Evolutionary conservation across 1,140 invertebrate species (phyloP).

Genomic region (Bombyx mandarina): DNA sequence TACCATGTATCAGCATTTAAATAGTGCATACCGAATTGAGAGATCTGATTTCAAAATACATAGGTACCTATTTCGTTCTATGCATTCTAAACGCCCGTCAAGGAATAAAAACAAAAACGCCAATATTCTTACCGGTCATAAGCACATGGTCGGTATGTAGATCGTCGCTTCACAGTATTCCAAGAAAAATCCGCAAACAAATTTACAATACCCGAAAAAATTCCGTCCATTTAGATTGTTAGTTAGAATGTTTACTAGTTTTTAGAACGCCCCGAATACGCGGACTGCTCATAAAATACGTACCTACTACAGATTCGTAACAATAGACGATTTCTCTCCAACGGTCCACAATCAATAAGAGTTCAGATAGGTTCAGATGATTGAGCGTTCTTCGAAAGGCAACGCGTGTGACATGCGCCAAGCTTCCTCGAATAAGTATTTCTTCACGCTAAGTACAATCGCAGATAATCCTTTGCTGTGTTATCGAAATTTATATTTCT

Average conservation of each 20-base stretch:
- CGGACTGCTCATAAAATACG: too few relatives aligned
- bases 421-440: constrained; percentile 26
- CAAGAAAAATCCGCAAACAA: too few relatives aligned
- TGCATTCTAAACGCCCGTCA: background rate
- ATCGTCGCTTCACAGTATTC: too few relatives aligned
- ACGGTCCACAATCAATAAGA: constrained; percentile 20
- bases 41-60: too few relatives aligned
- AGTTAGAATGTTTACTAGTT: too few relatives aligned
- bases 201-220: background rate
- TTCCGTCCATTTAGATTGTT: background rate
- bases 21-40: background rate
- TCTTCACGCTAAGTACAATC: constrained; percentile 20
- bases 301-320: constrained; percentile 8
- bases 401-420: constrained; percentile 44
- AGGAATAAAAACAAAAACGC: too few relatives aligned
- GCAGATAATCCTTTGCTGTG: constrained; percentile 4
- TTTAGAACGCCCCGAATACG: too few relatives aligned
- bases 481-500: too few relatives aligned
- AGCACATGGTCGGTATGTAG: too few relatives aligned
- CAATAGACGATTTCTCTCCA: constrained; percentile 31
- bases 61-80: too few relatives aligned
- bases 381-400: constrained; percentile 34
- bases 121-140: too few relatives aligned
- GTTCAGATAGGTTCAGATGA: constrained; percentile 33
- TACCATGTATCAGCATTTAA: background rate